Conservation (phyloP, 2,797 vertebrate genomes). For the Amazona ochrocephala region DNA sequence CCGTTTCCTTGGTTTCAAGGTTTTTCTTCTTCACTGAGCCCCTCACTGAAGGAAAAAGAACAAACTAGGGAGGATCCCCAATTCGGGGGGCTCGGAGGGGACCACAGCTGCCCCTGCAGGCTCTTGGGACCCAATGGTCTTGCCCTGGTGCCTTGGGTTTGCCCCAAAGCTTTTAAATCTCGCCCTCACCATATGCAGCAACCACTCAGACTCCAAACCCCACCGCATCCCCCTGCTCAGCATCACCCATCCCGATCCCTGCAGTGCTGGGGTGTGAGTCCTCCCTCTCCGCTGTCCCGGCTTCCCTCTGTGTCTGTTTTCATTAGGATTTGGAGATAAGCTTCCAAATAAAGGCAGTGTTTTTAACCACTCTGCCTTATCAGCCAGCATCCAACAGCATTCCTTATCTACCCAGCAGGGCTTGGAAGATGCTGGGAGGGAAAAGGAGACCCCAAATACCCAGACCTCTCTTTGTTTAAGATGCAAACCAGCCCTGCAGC, state of each 20-base stretch:
- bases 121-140: neutral
- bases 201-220: neutral
- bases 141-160: neutral
- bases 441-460: neutral
- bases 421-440: neutral
- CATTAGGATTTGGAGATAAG: conserved; percentile 60
- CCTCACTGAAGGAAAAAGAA: neutral
- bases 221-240: neutral
- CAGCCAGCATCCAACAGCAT: conserved; percentile 8
- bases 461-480: neutral
- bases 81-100: rapidly evolving
- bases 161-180: neutral
- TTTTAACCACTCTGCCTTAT: conserved; percentile 49
- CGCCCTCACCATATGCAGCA: rapidly evolving
- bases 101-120: neutral
- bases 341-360: conserved; percentile 32
- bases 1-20: conserved; percentile 47
- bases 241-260: neutral
- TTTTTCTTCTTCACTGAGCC: neutral
- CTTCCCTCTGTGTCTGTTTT: conserved; percentile 34
- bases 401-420: neutral
- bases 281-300: neutral
- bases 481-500: neutral
- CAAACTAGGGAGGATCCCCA: neutral
- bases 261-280: neutral